A percentile compares a stretch with the other conserved stretches of the same genome.
Evolutionary conservation across 2,113 vertebrate genomes (phyloP).

Genomic region (Podarcis cretensis): DNA sequence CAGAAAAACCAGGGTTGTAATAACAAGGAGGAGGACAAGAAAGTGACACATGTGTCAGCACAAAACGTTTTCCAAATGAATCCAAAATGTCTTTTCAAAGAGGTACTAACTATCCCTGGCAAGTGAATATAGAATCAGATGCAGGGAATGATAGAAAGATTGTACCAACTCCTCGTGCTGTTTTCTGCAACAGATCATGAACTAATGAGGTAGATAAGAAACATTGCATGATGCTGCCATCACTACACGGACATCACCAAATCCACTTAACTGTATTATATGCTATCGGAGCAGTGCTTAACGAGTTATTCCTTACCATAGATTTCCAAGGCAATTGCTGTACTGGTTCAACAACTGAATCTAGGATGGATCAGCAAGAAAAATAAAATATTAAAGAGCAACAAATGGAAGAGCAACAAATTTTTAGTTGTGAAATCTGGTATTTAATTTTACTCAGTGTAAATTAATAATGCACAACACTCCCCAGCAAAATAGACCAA

Average conservation of each 20-base stretch:
- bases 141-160: not conserved
- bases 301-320: constrained; percentile 11
- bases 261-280: not conserved
- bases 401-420: not conserved
- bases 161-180: not conserved
- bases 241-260: not conserved
- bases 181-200: not conserved
- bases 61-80: not conserved
- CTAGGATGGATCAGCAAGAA: not conserved
- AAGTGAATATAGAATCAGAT: not conserved
- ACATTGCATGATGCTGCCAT: not conserved
- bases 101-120: not conserved
- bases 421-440: not conserved
- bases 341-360: not conserved
- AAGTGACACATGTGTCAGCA: no score
- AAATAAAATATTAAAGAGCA: not conserved
- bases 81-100: not conserved
- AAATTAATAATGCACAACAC: not conserved
- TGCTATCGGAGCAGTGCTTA: not conserved
- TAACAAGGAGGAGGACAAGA: not conserved
- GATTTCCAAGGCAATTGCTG: constrained; percentile 10
- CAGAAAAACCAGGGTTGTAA: not conserved
- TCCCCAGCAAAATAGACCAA: not conserved
- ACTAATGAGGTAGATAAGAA: not conserved
- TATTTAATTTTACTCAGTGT: not conserved